phyloP scores from a whole-genome alignment of 2,113 vertebrate genomes.

The Oncorhynchus kisutch region DNA sequence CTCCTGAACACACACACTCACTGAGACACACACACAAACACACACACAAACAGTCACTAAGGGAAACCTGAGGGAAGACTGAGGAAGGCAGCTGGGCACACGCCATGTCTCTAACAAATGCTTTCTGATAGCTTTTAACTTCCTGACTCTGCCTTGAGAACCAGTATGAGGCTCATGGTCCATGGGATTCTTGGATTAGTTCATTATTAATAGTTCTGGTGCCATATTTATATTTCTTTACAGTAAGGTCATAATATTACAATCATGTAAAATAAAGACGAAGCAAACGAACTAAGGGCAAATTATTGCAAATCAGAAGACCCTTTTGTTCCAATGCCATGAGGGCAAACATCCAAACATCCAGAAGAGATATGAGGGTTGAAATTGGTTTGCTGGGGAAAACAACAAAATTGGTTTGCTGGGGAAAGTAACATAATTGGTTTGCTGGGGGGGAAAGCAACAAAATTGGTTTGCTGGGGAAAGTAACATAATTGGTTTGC shows the following conservation, averaged over 20 bases:
- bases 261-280: constrained; percentile 42
- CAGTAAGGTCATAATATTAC: constrained; percentile 44
- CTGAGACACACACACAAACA: constrained; percentile 57
- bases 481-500: too few relatives aligned
- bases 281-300: too few relatives aligned
- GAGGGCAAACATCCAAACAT: too few relatives aligned
- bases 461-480: too few relatives aligned
- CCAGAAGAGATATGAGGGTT: too few relatives aligned
- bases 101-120: constrained; percentile 73
- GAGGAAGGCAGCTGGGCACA: constrained; percentile 76
- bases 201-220: not conserved
- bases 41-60: constrained; percentile 62
- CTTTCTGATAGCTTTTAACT: constrained; percentile 69
- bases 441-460: too few relatives aligned
- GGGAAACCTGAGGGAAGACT: constrained; percentile 73
- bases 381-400: too few relatives aligned
- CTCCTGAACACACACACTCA: constrained; percentile 77
- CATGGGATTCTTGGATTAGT: constrained; percentile 26
- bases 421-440: too few relatives aligned
- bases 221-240: not conserved
- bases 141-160: constrained; percentile 54
- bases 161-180: constrained; percentile 36
- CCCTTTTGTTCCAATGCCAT: too few relatives aligned
- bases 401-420: too few relatives aligned
- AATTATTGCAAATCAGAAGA: too few relatives aligned